These are phyloP conservation scores for Pipistrellus nathusii DNA, from an alignment of 2,797 vertebrate species.

Conservation along the genomic window DNA sequence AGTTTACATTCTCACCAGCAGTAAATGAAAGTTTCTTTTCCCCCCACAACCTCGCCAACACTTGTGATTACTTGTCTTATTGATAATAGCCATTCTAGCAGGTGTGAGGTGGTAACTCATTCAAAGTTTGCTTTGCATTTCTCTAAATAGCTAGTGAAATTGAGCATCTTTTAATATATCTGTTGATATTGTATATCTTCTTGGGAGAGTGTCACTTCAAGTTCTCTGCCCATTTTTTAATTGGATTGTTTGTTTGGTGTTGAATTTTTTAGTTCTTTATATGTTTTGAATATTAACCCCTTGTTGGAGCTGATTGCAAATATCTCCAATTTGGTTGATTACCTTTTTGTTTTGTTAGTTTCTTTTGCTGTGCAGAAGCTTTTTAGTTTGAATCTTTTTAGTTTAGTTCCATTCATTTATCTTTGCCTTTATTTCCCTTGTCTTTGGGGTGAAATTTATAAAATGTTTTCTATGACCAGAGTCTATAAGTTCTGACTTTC, in stretches of 20 bases:
- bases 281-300: background rate
- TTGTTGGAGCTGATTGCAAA: background rate
- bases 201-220: background rate
- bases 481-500: background rate
- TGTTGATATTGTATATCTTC: background rate
- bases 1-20: background rate
- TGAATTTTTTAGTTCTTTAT: background rate
- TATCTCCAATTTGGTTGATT: background rate
- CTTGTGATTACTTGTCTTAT: background rate
- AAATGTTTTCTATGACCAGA: background rate
- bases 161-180: background rate
- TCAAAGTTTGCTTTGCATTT: background rate
- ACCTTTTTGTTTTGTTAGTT: background rate
- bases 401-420: background rate
- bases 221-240: background rate
- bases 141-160: background rate
- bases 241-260: background rate
- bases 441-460: background rate
- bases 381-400: background rate
- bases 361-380: background rate
- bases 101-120: background rate
- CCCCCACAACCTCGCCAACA: background rate
- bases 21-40: background rate
- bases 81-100: background rate
- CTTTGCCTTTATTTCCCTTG: background rate